A percentile compares a stretch with the other conserved stretches of the same genome.
phyloP scores from a whole-genome alignment of 2,797 vertebrate genomes.

The Darevskia mixta region DNA sequence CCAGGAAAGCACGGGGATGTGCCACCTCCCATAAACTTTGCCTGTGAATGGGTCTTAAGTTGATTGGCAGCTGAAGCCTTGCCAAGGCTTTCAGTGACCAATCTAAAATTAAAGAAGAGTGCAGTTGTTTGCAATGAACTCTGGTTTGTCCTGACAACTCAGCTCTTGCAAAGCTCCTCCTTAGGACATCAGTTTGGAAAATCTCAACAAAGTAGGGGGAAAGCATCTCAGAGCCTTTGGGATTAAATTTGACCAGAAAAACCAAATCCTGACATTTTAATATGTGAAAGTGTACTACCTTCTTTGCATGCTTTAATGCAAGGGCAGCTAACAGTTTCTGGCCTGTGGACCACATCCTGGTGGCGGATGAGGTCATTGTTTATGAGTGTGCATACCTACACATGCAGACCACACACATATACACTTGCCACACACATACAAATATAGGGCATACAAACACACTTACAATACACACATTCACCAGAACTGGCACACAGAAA shows the following conservation, averaged over 20 bases:
- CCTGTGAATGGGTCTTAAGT: slow-evolving; percentile 17
- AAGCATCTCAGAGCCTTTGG: too few species aligned
- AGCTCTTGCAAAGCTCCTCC: not conserved
- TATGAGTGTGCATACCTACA: too few species aligned
- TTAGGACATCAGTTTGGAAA: not conserved
- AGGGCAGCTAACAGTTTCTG: too few species aligned
- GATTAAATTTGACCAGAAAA: not conserved
- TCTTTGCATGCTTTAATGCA: not conserved
- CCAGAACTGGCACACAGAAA: too few species aligned
- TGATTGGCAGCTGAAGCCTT: not conserved
- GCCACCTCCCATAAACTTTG: not conserved
- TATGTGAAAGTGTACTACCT: not conserved
- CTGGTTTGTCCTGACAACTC: not conserved
- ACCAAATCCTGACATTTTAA: not conserved
- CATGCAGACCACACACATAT: too few species aligned
- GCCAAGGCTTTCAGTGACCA: not conserved
- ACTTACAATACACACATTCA: too few species aligned
- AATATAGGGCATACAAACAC: too few species aligned
- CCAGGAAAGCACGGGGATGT: slow-evolving; percentile 6
- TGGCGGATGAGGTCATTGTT: too few species aligned
- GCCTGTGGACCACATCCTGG: not conserved
- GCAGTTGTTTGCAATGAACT: not conserved
- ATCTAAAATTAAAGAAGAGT: too few species aligned
- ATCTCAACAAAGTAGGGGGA: not conserved
- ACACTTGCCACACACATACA: too few species aligned